phyloP scores from a whole-genome alignment of 2,113 vertebrate species.

The Phyllostomus discolor region DNA sequence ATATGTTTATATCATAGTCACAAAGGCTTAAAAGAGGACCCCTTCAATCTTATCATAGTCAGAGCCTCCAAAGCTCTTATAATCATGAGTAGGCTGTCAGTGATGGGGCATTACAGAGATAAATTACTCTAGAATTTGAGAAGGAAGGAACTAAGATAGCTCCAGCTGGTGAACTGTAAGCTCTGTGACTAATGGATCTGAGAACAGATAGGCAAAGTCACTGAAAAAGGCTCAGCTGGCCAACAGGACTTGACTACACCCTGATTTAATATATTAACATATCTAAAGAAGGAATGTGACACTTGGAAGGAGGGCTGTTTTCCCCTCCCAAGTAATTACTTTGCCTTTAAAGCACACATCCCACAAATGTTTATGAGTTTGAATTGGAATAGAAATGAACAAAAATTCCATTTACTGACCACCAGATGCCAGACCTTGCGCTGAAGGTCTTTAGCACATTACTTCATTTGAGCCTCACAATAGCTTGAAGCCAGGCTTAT shows the following conservation, averaged over 20 bases:
- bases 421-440: not conserved
- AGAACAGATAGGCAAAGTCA: slow-evolving; percentile 4
- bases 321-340: not conserved
- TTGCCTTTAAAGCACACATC: not conserved
- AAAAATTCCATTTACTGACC: not conserved
- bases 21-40: not conserved
- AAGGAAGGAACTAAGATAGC: not conserved
- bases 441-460: not conserved
- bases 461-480: not conserved
- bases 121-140: not conserved
- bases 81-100: not conserved
- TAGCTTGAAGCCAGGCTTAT: not conserved
- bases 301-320: not conserved
- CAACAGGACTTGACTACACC: not conserved
- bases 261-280: not conserved
- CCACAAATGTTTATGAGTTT: not conserved
- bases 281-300: not conserved
- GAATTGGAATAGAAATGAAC: not conserved
- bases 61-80: not conserved
- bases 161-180: not conserved
- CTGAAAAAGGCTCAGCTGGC: not conserved
- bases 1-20: not conserved
- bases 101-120: not conserved
- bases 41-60: not conserved
- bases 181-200: not conserved